Evolutionary conservation across 2,797 vertebrate genomes (phyloP).

Genomic region (Salarias fasciatus): DNA sequence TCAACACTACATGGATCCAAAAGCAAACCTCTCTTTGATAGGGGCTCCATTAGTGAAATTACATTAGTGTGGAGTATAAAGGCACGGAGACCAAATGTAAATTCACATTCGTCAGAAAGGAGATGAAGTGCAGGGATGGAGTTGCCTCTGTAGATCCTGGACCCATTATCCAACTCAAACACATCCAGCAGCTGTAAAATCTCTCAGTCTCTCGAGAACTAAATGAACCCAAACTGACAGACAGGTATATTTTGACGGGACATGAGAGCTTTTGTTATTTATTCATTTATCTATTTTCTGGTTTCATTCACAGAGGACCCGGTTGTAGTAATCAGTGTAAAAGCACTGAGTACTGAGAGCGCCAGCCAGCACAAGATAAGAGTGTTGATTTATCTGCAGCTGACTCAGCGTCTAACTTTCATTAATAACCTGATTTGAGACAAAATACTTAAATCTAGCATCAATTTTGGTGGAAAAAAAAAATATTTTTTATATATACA

Average conservation of each 20-base stretch:
- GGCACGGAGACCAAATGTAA: constrained; percentile 66
- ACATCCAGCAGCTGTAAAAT: constrained; percentile 66
- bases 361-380: neutral
- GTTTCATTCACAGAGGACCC: constrained; percentile 22
- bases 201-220: constrained; percentile 38
- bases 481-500: too few relatives aligned
- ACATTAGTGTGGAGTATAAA: constrained; percentile 55
- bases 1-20: constrained; percentile 41
- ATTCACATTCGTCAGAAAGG: constrained; percentile 71
- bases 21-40: constrained; percentile 65
- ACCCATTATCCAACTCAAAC: constrained; percentile 78
- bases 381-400: constrained; percentile 2
- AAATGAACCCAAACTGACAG: constrained; percentile 66
- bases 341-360: neutral
- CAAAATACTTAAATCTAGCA: too few relatives aligned
- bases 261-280: constrained; percentile 51
- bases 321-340: constrained; percentile 28
- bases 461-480: too few relatives aligned
- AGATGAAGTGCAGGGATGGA: constrained; percentile 41
- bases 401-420: neutral
- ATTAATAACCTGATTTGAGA: neutral
- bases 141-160: constrained; percentile 54
- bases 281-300: too few relatives aligned
- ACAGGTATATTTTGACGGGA: constrained; percentile 69
- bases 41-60: constrained; percentile 70